Evolutionary conservation across 2,888 invertebrate species (phyloP).

Genomic region (Micoletzkya japonica): DNA sequence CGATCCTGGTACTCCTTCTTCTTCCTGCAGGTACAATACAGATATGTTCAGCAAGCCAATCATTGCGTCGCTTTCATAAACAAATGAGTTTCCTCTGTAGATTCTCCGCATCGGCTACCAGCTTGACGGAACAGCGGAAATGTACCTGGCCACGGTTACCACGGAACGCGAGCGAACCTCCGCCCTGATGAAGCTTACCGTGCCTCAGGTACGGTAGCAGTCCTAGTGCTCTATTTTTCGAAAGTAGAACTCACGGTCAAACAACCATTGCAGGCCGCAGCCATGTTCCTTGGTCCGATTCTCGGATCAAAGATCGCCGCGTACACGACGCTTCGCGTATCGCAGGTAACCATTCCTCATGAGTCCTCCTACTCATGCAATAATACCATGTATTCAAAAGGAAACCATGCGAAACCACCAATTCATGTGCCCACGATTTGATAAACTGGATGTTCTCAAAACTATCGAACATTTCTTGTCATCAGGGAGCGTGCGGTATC

Average conservation of each 20-base stretch:
- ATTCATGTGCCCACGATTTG: not conserved
- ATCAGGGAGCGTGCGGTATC: conserved; percentile 53
- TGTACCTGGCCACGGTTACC: conserved; percentile 63
- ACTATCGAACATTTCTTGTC: conserved; percentile 26
- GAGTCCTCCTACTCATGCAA: not conserved
- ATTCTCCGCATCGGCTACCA: conserved; percentile 62
- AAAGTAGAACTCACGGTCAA: conserved; percentile 17
- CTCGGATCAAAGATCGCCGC: conserved; percentile 60
- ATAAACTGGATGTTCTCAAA: not conserved
- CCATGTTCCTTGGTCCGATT: conserved; percentile 58
- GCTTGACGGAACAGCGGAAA: conserved; percentile 62
- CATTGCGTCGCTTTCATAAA: not conserved
- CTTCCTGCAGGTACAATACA: conserved; percentile 50
- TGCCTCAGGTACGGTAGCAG: conserved; percentile 50
- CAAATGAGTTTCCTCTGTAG: conserved; percentile 30
- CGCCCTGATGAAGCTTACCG: conserved; percentile 57
- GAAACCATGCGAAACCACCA: not conserved
- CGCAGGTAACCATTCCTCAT: conserved; percentile 34
- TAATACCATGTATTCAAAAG: not conserved
- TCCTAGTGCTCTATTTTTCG: conserved; percentile 14
- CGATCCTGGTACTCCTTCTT: conserved; percentile 58
- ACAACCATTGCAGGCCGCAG: conserved; percentile 41
- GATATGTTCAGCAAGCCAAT: not conserved
- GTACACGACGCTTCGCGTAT: conserved; percentile 54
- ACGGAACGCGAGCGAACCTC: conserved; percentile 61